Percentiles rank a stretch among this genome's conserved stretches.
Conservation (phyloP, 2,113 vertebrate species). For the Lasiurus borealis region DNA sequence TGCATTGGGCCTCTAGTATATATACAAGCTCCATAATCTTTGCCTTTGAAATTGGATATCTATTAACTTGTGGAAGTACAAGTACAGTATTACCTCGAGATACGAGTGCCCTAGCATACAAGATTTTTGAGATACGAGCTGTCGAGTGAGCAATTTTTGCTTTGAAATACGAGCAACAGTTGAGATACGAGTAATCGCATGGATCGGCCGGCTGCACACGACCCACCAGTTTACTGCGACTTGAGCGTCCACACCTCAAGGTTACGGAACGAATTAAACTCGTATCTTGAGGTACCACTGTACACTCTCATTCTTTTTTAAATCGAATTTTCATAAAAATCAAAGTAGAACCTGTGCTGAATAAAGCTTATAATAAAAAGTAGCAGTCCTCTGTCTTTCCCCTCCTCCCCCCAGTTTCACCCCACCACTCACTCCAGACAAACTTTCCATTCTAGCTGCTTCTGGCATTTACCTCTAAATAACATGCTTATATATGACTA, state of each 20-base stretch:
- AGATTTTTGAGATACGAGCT: no score
- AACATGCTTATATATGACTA: not conserved
- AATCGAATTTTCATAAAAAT: not conserved
- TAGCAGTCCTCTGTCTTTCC: not conserved
- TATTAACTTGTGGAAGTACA: not conserved
- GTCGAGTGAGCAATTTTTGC: no score
- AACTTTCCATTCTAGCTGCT: not conserved
- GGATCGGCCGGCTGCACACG: no score
- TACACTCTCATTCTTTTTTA: not conserved
- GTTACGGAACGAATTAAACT: no score
- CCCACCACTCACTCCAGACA: no score
- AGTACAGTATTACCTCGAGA: not conserved
- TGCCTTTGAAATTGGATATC: not conserved
- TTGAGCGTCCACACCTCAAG: no score
- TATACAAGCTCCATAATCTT: not conserved
- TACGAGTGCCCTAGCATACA: no score
- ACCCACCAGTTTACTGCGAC: no score
- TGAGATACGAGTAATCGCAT: no score
- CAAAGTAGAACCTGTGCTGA: not conserved
- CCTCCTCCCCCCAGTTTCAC: not conserved
- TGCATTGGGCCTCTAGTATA: no score
- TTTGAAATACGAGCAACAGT: no score
- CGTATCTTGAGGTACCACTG: no score
- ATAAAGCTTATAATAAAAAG: not conserved
- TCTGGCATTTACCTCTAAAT: not conserved